Percentiles rank a stretch among this genome's conserved stretches.
Evolutionary conservation across 2,113 vertebrate genomes (phyloP).

Genomic region (Plotosus lineatus): DNA sequence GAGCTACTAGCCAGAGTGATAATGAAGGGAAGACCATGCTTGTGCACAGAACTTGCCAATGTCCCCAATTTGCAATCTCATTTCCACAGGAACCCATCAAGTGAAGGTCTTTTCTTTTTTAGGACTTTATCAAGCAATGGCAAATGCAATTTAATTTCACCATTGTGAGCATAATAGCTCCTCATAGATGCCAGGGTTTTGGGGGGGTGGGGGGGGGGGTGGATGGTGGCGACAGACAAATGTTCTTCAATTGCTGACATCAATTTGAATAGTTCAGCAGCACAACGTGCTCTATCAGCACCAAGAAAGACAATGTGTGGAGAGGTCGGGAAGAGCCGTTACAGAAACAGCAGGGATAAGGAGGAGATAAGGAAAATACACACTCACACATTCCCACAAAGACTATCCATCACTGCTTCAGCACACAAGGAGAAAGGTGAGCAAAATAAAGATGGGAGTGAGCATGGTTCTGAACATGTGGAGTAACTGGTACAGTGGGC

Average conservation of each 20-base stretch:
- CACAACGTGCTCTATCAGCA: conserved; percentile 54
- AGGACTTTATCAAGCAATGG: conserved; percentile 56
- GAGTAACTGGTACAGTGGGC: neutral
- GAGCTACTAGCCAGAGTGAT: conserved; percentile 49
- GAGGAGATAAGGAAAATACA: conserved; percentile 47
- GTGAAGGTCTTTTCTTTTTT: conserved; percentile 50
- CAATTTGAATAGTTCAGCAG: conserved; percentile 59
- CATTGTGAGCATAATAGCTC: conserved; percentile 57
- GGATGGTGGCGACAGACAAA: conserved; percentile 42
- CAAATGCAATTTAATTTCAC: conserved; percentile 60
- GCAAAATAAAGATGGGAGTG: neutral
- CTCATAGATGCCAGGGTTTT: conserved; percentile 17
- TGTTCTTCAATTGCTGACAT: conserved; percentile 56
- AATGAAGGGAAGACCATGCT: conserved; percentile 45
- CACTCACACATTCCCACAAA: conserved; percentile 23
- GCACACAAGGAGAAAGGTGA: conserved; percentile 19
- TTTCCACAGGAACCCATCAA: conserved; percentile 52
- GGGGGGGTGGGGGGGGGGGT: conserved; percentile 9
- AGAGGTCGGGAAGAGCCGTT: conserved; percentile 52
- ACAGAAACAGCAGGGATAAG: conserved; percentile 47
- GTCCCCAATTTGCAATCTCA: conserved; percentile 57
- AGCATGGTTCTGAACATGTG: neutral
- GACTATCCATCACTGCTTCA: conserved; percentile 21
- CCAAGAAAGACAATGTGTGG: conserved; percentile 56
- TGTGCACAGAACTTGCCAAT: conserved; percentile 43